Evolutionary conservation across 2,113 vertebrate species (phyloP), one percentile per base, ranked within the genome.

Genomic region (Vulpes lagopus): DNA sequence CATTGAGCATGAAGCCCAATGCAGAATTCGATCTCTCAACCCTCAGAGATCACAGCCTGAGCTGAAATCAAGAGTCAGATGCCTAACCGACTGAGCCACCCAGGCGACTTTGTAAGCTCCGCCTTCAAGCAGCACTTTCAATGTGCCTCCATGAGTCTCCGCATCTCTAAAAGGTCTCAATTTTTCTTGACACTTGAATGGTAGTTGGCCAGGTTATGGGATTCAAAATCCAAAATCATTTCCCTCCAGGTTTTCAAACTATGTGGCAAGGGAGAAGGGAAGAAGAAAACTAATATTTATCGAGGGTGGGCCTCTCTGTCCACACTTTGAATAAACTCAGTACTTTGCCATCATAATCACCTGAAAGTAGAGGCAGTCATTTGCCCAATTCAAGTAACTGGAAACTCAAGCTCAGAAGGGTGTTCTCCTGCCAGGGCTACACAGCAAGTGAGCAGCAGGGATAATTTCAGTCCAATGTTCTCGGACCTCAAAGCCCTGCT

Each of bases 161-260:
- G 20, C 12, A 78, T 51, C 84, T 53, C 38, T 22, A 88, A 80
- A 85, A 81, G 79, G 27, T n/a, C 51, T 88, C 88, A 71, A n/a
- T 65, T 89, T 92, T 38, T 67, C 71, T 95, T 76, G 62, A 64
- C n/a, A 49, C 5, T 76, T 69, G 32, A 92, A 22, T 73, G 25
- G 27, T 65, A 95, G 76, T 79, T 83, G 88, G 5, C 30, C 23
- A 80, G 22, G 30, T 69, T 86, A 92, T 35, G 85, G 51, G 12
- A 79, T 59, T 92, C 71, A 91, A 92, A 89, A 69, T 60, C 92
- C 59, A 91, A 97, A 87, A 22, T 92, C 55, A 67, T 82, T 79
- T 91, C 51, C n/a, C 59, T 94, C 74, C 30, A 32, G 9, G 82
- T 83, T 89, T 51, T 8, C 88, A 97, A 94, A 95, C 55, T 27